A percentile compares a stretch with the other conserved stretches of the same genome.
Evolutionary conservation across 2,888 invertebrate genomes (phyloP).

Genomic region (Cybosia mesomella): DNA sequence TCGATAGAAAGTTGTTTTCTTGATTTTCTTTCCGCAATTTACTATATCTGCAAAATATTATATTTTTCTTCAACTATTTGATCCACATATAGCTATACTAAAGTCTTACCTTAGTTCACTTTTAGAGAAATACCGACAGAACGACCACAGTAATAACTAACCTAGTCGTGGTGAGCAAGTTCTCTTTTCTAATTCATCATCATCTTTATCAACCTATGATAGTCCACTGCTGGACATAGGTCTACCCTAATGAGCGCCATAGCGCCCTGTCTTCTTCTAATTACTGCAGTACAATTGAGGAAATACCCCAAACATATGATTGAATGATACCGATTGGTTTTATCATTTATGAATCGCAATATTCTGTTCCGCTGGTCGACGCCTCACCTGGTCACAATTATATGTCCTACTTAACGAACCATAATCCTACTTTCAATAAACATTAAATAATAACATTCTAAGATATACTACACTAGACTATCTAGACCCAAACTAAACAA

Average conservation of each 20-base stretch:
- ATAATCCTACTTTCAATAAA: neutral
- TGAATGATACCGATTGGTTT: neutral
- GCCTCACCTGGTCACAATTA: neutral
- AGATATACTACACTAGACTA: neutral
- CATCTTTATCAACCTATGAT: too few species aligned
- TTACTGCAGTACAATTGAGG: neutral
- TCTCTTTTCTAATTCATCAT: neutral
- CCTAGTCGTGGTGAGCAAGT: neutral
- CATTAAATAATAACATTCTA: neutral
- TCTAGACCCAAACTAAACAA: neutral
- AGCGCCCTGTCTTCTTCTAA: too few species aligned
- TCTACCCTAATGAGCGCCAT: too few species aligned
- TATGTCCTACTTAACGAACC: neutral
- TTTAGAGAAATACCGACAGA: neutral
- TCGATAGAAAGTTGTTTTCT: slow-evolving; percentile 2
- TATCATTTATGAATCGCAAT: neutral
- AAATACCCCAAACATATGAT: neutral
- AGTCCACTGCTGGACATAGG: too few species aligned
- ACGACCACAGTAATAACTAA: neutral
- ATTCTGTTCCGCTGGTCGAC: neutral
- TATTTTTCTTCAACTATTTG: neutral
- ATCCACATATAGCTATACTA: neutral
- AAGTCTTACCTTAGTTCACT: neutral
- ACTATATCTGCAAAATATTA: neutral
- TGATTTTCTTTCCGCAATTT: neutral